Evolutionary conservation across 1,140 invertebrate species (phyloP), one percentile per base, ranked within the genome.

Genomic region (Pteromalus puparum): DNA sequence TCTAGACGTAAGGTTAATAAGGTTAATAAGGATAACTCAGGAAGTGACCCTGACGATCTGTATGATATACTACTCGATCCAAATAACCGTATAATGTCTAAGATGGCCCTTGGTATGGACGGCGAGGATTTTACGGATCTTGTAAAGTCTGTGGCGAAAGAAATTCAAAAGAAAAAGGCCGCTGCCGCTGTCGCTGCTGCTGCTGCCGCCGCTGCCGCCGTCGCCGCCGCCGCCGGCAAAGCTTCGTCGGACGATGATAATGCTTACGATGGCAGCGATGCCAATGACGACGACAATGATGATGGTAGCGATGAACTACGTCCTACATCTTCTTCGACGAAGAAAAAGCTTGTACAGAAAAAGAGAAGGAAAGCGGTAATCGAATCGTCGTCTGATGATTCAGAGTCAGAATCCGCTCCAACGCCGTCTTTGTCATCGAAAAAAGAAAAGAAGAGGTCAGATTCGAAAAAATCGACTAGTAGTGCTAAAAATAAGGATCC

Each of bases 201-300:
- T n/a, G n/a, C n/a, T n/a, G n/a, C n/a, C n/a, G n/a, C n/a, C n/a
- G n/a, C n/a, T n/a, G n/a, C n/a, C n/a, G n/a, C n/a, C n/a, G n/a
- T n/a, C n/a, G n/a, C n/a, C n/a, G n/a, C n/a, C n/a, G n/a, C n/a
- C n/a, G n/a, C n/a, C n/a, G n/a, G n/a, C n/a, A n/a, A n/a, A n/a
- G n/a, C n/a, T 28, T 81, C 79, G 10, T 81, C 79, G 6, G 84
- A 77, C 24, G 75, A 77, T n/a, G 75, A 79, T 6, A 46, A 77
- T 46, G 53, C 72, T 65, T 28, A 61, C 13, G 81, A 74, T 12
- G 21, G 74, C 2, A 77, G 70, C n/a, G 34, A 38, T 42, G 28
- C 73, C 15, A 61, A 83, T 1, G 82, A 83, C 9, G 65, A 83
- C 1, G 65, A 79, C 4, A 28, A 76, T 21, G 42, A 74, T 24